Evolutionary conservation across 1,140 invertebrate species (phyloP).

Genomic region (Oppia nitens): DNA sequence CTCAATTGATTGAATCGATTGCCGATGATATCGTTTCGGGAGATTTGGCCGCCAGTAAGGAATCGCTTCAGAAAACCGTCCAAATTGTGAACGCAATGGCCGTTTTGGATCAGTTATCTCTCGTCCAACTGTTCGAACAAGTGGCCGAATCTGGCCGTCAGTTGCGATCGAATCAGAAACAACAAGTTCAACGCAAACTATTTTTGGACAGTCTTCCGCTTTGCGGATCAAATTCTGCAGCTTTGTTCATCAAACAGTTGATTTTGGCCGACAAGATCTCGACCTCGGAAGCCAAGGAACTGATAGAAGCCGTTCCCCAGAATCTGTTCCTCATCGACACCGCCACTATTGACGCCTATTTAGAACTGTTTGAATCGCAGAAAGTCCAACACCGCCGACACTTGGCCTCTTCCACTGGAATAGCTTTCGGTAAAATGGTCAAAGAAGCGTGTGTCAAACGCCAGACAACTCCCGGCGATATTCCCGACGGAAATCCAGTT

Average conservation of each 20-base stretch:
- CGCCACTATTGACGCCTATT: constrained; percentile 13
- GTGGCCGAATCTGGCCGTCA: constrained; percentile 4
- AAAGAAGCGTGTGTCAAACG: constrained; percentile 4
- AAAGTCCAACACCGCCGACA: constrained; percentile 10
- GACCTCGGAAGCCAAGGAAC: constrained; percentile 16
- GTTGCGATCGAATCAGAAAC: constrained; percentile 5
- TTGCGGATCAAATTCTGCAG: constrained; percentile 10
- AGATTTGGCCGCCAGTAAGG: constrained; percentile 10
- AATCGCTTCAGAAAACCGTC: constrained; percentile 13
- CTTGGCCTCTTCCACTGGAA: constrained; percentile 6
- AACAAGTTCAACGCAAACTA: constrained; percentile 11
- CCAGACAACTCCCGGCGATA: constrained; percentile 1
- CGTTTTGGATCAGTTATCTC: background rate
- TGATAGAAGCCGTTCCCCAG: constrained; percentile 19
- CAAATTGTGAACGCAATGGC: constrained; percentile 11
- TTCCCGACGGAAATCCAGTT: background rate
- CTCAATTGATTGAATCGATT: constrained; percentile 4
- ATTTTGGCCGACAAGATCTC: constrained; percentile 8
- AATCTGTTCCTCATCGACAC: constrained; percentile 15
- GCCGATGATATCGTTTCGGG: constrained; percentile 13
- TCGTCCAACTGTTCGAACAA: constrained; percentile 3
- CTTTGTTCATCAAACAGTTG: constrained; percentile 8
- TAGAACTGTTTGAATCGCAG: background rate
- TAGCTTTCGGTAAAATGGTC: constrained; percentile 15
- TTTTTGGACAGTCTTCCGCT: constrained; percentile 15